These are phyloP conservation scores for Ammodramus savannarum DNA, from an alignment of 2,113 vertebrate species.

Conservation along the genomic window DNA sequence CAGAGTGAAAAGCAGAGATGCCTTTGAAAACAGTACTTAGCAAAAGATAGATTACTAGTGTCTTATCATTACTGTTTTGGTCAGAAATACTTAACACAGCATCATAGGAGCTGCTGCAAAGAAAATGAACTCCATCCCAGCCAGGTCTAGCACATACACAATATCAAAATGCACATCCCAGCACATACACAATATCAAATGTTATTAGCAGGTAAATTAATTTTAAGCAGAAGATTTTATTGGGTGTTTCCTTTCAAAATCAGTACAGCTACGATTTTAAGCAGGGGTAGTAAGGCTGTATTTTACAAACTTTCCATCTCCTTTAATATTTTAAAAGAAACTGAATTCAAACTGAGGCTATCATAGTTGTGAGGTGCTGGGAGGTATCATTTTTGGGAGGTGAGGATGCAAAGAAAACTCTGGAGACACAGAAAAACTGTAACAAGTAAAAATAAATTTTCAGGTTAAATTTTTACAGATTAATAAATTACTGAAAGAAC, in stretches of 20 bases:
- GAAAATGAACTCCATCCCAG: neutral
- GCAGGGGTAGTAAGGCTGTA: neutral
- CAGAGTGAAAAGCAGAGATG: neutral
- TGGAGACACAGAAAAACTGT: neutral
- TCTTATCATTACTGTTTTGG: neutral
- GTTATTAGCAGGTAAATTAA: neutral
- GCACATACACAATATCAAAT: neutral
- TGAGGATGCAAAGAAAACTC: neutral
- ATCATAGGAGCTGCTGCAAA: neutral
- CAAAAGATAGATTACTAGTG: neutral
- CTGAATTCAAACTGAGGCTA: neutral
- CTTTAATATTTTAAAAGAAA: neutral
- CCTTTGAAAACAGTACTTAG: neutral
- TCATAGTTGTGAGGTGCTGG: neutral
- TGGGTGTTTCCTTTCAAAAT: neutral
- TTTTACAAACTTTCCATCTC: neutral
- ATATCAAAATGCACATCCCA: neutral
- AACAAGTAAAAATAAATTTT: neutral
- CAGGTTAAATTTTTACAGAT: neutral
- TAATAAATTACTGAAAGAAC: neutral
- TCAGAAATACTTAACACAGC: neutral
- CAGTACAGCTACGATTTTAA: neutral
- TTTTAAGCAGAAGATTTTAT: neutral
- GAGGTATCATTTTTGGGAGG: neutral
- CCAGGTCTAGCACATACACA: accelerated